Conservation (phyloP, 2,797 vertebrate species). For the Trachops cirrhosus region DNA sequence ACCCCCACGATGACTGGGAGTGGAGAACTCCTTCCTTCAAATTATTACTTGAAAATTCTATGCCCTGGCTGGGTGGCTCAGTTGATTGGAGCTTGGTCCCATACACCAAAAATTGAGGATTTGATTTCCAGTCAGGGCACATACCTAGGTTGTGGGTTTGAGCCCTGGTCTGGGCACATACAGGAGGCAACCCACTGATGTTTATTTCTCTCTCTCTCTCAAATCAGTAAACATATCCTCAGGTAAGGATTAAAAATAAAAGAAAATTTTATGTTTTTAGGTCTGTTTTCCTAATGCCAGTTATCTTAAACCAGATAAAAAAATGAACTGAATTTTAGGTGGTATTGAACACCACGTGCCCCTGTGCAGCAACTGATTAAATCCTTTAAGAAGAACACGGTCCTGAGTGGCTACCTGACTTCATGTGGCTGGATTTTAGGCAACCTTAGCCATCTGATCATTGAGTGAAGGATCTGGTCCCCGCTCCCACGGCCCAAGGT, state of each 20-base stretch:
- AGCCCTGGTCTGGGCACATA: neutral
- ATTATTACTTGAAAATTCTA: neutral
- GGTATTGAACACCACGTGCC: neutral
- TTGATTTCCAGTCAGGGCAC: neutral
- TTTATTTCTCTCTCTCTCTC: neutral
- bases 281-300: neutral
- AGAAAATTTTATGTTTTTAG: neutral
- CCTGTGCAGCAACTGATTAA: neutral
- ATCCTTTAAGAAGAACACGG: neutral
- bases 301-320: neutral
- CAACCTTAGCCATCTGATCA: neutral
- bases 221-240: neutral
- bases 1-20: neutral
- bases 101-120: neutral
- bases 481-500: neutral
- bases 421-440: neutral
- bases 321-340: neutral
- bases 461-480: neutral
- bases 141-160: neutral
- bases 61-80: neutral
- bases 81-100: neutral
- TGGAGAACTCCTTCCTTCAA: neutral
- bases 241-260: neutral
- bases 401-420: neutral
- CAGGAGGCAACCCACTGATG: neutral